Conservation (phyloP, 2,888 invertebrate genomes). For the Polymixis flavicincta region DNA sequence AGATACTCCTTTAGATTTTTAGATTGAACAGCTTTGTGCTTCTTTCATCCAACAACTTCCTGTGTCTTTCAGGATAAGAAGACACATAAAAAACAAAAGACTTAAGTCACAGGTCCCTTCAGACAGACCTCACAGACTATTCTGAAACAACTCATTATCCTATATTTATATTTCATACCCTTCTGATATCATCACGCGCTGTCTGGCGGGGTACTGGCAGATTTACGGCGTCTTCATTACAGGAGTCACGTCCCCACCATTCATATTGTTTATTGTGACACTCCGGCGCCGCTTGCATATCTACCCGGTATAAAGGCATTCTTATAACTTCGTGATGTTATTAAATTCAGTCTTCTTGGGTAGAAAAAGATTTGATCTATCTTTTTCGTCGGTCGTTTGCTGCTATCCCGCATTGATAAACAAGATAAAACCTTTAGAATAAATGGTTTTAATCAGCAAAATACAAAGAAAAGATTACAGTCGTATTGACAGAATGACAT, state of each 20-base stretch:
- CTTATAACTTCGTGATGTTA: constrained; percentile 50
- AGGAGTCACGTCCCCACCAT: constrained; percentile 59
- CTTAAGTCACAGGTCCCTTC: too few species aligned
- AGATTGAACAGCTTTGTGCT: too few species aligned
- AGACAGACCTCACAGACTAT: neutral
- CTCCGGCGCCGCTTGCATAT: constrained; percentile 59
- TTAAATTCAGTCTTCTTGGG: constrained; percentile 25
- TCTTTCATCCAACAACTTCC: too few species aligned
- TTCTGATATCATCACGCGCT: constrained; percentile 47
- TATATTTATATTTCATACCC: constrained; percentile 33
- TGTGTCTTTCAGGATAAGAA: too few species aligned
- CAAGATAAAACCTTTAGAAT: too few species aligned
- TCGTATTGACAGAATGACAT: too few species aligned
- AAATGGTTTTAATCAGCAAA: too few species aligned
- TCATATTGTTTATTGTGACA: constrained; percentile 63
- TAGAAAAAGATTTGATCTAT: neutral
- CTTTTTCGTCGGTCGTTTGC: neutral
- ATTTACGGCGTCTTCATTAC: constrained; percentile 64
- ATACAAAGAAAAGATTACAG: too few species aligned
- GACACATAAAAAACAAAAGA: too few species aligned
- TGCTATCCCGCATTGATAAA: neutral
- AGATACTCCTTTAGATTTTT: too few species aligned
- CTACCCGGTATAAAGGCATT: constrained; percentile 36
- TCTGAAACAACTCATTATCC: constrained; percentile 8
- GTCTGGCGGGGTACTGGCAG: constrained; percentile 33